A percentile compares a stretch with the other conserved stretches of the same genome.
Conservation (phyloP, 1,140 invertebrate species). For the Drosophila bocqueti region DNA sequence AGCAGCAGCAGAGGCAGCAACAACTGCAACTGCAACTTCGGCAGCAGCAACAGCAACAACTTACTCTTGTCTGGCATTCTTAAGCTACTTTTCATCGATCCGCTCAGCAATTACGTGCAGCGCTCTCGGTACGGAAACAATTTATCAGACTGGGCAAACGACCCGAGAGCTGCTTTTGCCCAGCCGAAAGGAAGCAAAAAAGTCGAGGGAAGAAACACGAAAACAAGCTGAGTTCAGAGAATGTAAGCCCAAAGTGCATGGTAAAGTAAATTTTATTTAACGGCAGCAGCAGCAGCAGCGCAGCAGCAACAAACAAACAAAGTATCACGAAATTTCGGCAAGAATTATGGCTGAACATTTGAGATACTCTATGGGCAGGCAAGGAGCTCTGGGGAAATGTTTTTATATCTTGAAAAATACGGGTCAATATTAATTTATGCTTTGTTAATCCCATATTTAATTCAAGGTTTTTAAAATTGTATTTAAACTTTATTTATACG, state of each 20-base stretch:
- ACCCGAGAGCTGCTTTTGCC: conserved; percentile 47
- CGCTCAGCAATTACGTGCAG: conserved; percentile 78
- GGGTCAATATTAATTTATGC: no score
- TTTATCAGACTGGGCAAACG: conserved; percentile 79
- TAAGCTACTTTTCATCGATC: conserved; percentile 81
- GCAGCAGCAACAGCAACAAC: conserved; percentile 17
- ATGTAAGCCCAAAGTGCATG: conserved; percentile 77
- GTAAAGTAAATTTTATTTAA: conserved; percentile 75
- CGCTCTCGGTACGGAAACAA: conserved; percentile 75
- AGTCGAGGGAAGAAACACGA: conserved; percentile 29
- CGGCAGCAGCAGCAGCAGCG: conserved; percentile 54
- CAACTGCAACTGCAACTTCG: conserved; percentile 15
- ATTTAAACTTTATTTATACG: neutral
- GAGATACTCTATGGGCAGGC: conserved; percentile 48
- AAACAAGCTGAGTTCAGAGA: conserved; percentile 35
- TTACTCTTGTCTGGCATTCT: conserved; percentile 58
- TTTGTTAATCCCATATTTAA: no score
- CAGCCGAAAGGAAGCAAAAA: conserved; percentile 20
- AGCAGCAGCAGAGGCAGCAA: conserved; percentile 21
- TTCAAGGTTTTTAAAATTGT: neutral
- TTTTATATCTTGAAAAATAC: neutral
- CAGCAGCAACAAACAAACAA: conserved; percentile 67
- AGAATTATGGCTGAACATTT: conserved; percentile 12
- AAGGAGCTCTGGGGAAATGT: neutral
- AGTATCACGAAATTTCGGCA: conserved; percentile 3